These are phyloP conservation scores for Parnassius orleans DNA, from an alignment of 2,888 invertebrate genomes.

Conservation along the genomic window DNA sequence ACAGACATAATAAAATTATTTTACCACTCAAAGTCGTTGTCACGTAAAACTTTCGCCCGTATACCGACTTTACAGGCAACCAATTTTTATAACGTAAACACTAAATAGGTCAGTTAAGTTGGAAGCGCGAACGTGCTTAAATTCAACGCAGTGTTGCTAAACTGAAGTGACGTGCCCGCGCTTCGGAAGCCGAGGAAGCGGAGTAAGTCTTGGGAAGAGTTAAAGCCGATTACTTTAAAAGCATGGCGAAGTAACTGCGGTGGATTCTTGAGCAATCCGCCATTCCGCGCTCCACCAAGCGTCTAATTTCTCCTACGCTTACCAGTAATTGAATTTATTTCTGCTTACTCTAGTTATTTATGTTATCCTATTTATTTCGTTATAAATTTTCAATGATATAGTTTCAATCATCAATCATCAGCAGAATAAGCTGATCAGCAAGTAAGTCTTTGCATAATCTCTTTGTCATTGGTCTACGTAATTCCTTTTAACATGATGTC, in stretches of 20 bases:
- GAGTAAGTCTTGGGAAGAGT: constrained; percentile 34
- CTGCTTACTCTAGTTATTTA: constrained; percentile 12
- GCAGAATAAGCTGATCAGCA: too few relatives aligned
- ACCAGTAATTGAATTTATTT: constrained; percentile 44
- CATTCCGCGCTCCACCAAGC: constrained; percentile 38
- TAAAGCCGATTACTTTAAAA: constrained; percentile 71
- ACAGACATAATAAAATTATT: too few relatives aligned
- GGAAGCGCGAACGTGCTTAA: constrained; percentile 2
- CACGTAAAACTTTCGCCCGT: too few relatives aligned
- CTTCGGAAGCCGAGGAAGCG: constrained; percentile 32
- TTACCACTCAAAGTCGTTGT: too few relatives aligned
- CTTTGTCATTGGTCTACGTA: too few relatives aligned
- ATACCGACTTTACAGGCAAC: too few relatives aligned
- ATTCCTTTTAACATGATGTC: too few relatives aligned
- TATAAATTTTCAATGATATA: too few relatives aligned
- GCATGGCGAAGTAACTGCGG: constrained; percentile 46
- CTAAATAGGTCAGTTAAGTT: constrained; percentile 12
- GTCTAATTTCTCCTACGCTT: constrained; percentile 36
- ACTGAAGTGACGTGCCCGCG: constrained; percentile 32
- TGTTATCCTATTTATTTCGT: too few relatives aligned
- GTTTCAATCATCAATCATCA: too few relatives aligned
- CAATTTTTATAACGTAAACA: neutral
- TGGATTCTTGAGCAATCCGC: constrained; percentile 39
- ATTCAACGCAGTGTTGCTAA: constrained; percentile 32
- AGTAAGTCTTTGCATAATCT: too few relatives aligned